phyloP scores from a whole-genome alignment of 2,888 invertebrate genomes.

The Thera obeliscata region DNA sequence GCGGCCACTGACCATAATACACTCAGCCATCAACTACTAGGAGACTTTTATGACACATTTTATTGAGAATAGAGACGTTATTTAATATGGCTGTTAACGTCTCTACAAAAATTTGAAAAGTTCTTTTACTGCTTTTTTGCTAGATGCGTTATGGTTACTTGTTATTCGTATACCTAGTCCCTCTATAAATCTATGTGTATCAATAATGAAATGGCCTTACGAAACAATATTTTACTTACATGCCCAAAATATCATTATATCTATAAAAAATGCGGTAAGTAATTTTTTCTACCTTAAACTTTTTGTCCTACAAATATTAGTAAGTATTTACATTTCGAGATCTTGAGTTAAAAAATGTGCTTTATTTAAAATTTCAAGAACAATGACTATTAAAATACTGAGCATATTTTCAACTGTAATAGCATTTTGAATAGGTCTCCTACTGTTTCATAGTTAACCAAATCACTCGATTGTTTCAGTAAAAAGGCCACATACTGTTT shows the following conservation, averaged over 20 bases:
- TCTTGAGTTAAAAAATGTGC: too few species aligned
- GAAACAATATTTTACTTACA: too few species aligned
- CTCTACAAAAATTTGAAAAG: constrained; percentile 66
- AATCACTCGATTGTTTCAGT: constrained; percentile 48
- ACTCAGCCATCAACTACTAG: constrained; percentile 51
- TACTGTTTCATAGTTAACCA: constrained; percentile 38
- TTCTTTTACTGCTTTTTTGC: constrained; percentile 55
- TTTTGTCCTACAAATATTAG: too few species aligned
- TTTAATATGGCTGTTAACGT: constrained; percentile 81
- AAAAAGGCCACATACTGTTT: constrained; percentile 57
- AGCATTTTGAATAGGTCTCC: constrained; percentile 21
- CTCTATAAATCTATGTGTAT: too few species aligned
- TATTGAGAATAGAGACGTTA: constrained; percentile 81
- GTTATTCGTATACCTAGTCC: not conserved
- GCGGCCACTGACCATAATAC: constrained; percentile 23
- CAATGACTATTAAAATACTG: not conserved
- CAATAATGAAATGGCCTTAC: too few species aligned
- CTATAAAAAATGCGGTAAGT: too few species aligned
- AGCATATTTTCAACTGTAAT: constrained; percentile 37
- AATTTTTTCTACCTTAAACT: too few species aligned
- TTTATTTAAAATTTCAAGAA: not conserved
- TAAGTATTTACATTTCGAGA: too few species aligned
- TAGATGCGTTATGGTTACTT: constrained; percentile 36
- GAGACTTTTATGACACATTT: constrained; percentile 70
- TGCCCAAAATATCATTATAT: too few species aligned